Conservation (phyloP, 2,113 vertebrate genomes). For the Ageneiosus marmoratus region DNA sequence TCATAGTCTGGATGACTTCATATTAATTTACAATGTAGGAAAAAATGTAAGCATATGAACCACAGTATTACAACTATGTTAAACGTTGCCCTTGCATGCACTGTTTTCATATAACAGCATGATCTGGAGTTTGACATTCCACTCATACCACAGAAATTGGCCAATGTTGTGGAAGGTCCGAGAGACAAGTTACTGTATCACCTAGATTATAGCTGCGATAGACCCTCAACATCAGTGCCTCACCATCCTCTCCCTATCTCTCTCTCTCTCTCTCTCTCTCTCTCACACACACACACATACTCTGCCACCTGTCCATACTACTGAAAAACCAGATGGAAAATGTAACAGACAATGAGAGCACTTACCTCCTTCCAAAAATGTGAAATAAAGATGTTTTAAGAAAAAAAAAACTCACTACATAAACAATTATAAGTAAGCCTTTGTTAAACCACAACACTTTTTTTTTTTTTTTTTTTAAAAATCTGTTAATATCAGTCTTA, state of each 20-base stretch:
- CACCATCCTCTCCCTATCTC: not conserved
- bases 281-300: not conserved
- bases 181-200: not conserved
- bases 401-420: too few relatives aligned
- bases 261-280: not conserved
- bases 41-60: too few relatives aligned
- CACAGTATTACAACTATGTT: not conserved
- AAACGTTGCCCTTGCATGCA: not conserved
- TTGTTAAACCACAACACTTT: not conserved
- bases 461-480: too few relatives aligned
- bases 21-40: too few relatives aligned
- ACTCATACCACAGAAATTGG: not conserved
- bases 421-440: too few relatives aligned
- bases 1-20: too few relatives aligned
- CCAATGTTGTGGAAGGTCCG: not conserved
- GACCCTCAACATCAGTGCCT: not conserved
- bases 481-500: not conserved
- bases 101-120: not conserved
- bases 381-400: not conserved
- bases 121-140: not conserved
- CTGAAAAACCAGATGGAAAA: not conserved
- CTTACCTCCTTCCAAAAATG: not conserved
- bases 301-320: not conserved
- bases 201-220: not conserved
- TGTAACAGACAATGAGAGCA: not conserved